Evolutionary conservation across 2,113 vertebrate genomes (phyloP).

Genomic region (Daphoenositta chrysoptera): DNA sequence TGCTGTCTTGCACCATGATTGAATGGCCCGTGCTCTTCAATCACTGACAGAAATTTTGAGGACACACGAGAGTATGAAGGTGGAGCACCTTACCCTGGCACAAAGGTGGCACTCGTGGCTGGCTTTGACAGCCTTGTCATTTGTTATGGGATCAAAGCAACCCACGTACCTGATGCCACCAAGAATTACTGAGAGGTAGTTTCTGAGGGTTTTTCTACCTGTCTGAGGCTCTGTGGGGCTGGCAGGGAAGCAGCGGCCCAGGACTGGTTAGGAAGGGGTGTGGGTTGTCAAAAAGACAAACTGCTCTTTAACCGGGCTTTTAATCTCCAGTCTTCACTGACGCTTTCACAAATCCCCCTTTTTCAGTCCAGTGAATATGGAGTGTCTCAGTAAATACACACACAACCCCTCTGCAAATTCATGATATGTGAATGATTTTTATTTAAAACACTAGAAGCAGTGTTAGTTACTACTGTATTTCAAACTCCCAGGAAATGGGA

Average conservation of each 20-base stretch:
- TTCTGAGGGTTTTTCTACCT: background rate
- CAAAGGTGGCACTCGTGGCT: accelerated
- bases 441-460: background rate
- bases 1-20: background rate
- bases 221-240: background rate
- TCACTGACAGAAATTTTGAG: background rate
- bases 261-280: background rate
- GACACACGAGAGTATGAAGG: accelerated
- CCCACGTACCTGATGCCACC: background rate
- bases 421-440: background rate
- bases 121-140: background rate
- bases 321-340: background rate
- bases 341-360: background rate
- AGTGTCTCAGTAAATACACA: background rate
- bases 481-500: background rate
- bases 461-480: background rate
- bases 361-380: background rate
- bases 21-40: background rate
- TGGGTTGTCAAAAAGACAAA: background rate
- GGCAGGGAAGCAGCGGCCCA: accelerated
- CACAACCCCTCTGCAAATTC: background rate
- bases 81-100: background rate
- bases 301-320: background rate
- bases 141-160: background rate
- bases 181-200: background rate